Evolutionary conservation across 1,140 invertebrate species (phyloP).

Genomic region (Cyrtorhinus lividipennis): DNA sequence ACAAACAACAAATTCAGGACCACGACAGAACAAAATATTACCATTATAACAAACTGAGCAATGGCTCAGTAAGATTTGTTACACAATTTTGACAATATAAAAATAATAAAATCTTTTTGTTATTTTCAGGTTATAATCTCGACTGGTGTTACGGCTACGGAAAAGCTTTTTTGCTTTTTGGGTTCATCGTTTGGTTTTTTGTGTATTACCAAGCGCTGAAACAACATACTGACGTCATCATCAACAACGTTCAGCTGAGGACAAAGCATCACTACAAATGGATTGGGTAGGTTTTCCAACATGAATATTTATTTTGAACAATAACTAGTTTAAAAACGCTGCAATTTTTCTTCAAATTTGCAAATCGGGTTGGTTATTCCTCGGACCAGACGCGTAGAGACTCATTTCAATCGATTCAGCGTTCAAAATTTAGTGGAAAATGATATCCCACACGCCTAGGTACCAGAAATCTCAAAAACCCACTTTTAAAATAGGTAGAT

Average conservation of each 20-base stretch:
- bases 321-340: too few species aligned
- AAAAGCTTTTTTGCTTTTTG: conserved; percentile 23
- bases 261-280: neutral
- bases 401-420: too few species aligned
- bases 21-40: neutral
- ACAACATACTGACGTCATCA: neutral
- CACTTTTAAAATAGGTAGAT: too few species aligned
- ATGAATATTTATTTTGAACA: too few species aligned
- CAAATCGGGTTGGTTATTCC: too few species aligned
- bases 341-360: too few species aligned
- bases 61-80: neutral
- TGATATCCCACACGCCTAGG: too few species aligned
- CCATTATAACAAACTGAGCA: neutral
- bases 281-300: neutral
- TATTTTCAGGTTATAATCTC: conserved; percentile 5
- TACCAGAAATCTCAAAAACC: too few species aligned
- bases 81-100: neutral
- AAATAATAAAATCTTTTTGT: neutral
- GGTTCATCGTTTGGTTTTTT: conserved; percentile 23
- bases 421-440: too few species aligned
- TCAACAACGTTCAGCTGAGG: neutral
- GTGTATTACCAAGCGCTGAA: conserved; percentile 19
- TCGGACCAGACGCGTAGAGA: too few species aligned
- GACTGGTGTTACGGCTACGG: conserved; percentile 22
- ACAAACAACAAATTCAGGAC: too few species aligned